Conservation (phyloP, 2,888 invertebrate genomes). For the Bellardia bayeri region DNA sequence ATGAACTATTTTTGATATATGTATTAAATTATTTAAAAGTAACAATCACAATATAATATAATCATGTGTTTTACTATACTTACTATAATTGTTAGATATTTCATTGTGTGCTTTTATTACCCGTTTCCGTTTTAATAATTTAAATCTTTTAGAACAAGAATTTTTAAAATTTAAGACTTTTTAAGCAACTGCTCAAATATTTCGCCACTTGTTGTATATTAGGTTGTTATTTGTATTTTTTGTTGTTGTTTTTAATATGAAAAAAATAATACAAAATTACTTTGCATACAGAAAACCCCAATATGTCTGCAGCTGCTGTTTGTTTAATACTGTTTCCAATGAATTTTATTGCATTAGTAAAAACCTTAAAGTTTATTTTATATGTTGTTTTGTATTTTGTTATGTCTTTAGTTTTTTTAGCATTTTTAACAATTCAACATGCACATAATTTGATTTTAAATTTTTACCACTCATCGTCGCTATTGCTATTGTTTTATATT, state of each 20-base stretch:
- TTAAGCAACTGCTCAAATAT: not conserved
- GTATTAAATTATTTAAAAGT: not conserved
- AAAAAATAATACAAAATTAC: not conserved
- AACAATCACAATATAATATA: not conserved
- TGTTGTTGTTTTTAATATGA: not conserved
- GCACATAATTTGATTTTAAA: not conserved
- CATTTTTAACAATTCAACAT: constrained; percentile 5
- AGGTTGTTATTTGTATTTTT: not conserved
- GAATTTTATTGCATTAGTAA: constrained; percentile 5
- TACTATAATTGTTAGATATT: constrained; percentile 26
- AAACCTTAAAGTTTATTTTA: constrained; percentile 13
- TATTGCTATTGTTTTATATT: not conserved
- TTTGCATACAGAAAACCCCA: constrained; percentile 20
- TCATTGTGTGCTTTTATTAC: not conserved
- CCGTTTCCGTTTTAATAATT: not conserved
- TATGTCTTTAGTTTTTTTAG: constrained; percentile 13
- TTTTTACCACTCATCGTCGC: constrained; percentile 14
- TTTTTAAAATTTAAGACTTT: not conserved
- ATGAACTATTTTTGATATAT: constrained; percentile 22
- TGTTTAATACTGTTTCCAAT: constrained; percentile 48
- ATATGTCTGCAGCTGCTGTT: constrained; percentile 42
- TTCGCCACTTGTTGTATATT: not conserved
- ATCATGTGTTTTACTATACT: not conserved
- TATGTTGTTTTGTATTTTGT: not conserved
- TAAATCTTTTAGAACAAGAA: not conserved